Conservation (phyloP, 2,113 vertebrate species). For the Clarias magur region DNA sequence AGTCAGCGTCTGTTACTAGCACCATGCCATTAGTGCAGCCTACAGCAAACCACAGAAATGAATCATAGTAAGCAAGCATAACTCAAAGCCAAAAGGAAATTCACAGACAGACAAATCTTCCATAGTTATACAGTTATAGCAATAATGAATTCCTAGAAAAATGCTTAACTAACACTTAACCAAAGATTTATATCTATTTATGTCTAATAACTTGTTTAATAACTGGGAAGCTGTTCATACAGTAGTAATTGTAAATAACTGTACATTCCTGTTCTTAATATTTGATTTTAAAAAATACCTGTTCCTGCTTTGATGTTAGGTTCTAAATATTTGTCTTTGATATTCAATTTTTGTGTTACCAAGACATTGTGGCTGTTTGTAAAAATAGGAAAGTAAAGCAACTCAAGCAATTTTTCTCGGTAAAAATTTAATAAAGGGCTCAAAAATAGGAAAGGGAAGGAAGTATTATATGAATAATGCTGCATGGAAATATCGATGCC, state of each 20-base stretch:
- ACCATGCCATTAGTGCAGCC: slow-evolving; percentile 67
- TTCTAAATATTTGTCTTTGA: too few species aligned
- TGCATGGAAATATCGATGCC: background rate
- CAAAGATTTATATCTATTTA: background rate
- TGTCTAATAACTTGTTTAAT: background rate
- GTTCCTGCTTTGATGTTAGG: background rate
- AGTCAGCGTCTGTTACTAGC: slow-evolving; percentile 71
- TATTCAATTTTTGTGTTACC: background rate
- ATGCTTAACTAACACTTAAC: background rate
- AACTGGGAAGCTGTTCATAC: background rate
- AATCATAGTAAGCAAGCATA: background rate
- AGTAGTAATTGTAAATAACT: background rate
- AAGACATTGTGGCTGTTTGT: background rate
- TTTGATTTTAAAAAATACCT: background rate
- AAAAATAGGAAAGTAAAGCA: background rate
- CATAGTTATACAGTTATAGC: background rate
- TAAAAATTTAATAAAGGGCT: background rate
- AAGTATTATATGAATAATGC: background rate
- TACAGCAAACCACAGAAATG: slow-evolving; percentile 23
- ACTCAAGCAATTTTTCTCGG: background rate
- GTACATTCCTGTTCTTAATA: background rate
- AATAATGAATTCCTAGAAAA: background rate
- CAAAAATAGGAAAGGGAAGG: background rate
- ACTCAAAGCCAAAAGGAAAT: background rate
- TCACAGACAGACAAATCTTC: background rate